Conservation (phyloP, 2,113 vertebrate species). For the Cochlearius cochlearius region DNA sequence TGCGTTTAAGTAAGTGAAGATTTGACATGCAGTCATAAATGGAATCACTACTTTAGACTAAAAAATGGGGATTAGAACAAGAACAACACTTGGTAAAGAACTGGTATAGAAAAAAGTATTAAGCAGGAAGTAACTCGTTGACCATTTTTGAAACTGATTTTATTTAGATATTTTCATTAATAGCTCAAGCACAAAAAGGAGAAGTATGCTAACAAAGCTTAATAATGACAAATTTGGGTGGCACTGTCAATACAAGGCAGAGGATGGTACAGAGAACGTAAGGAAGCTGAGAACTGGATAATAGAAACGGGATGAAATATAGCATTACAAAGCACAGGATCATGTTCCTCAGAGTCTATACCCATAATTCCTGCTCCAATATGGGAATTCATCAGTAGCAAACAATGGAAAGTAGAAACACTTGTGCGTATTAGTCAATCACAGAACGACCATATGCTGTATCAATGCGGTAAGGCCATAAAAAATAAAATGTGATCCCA, state of each 20-base stretch:
- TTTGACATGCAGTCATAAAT: not conserved
- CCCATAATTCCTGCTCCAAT: not conserved
- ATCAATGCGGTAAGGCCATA: not conserved
- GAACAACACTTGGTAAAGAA: not conserved
- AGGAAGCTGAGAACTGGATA: not conserved
- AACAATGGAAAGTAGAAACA: not conserved
- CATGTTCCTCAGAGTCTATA: not conserved
- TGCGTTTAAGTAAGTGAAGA: not conserved
- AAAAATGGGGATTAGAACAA: not conserved
- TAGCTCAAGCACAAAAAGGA: not conserved
- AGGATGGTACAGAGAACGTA: not conserved
- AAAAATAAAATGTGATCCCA: not conserved
- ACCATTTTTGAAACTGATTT: not conserved
- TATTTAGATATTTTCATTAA: not conserved
- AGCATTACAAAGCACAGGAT: not conserved
- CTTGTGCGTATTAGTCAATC: not conserved
- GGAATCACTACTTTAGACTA: not conserved
- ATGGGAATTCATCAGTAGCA: not conserved
- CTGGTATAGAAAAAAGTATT: not conserved
- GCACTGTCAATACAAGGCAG: not conserved
- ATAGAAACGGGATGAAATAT: not conserved
- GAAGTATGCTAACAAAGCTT: not conserved
- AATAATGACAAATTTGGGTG: not conserved
- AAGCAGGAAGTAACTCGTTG: not conserved
- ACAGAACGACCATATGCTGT: not conserved